Evolutionary conservation across 2,797 vertebrate species (phyloP).

Genomic region (Sebastes nivosus): DNA sequence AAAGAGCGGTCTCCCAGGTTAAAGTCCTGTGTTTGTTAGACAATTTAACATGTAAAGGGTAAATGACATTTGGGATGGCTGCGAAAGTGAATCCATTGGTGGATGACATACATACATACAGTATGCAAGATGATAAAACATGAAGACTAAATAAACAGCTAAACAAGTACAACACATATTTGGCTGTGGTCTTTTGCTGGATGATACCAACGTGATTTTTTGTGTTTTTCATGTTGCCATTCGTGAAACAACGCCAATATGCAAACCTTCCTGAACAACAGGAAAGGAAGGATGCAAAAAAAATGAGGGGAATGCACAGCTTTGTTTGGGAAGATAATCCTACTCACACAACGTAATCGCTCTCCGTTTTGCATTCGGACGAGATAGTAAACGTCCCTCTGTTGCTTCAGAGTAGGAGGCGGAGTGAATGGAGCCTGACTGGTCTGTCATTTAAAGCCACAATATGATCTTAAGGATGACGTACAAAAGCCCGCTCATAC

Average conservation of each 20-base stretch:
- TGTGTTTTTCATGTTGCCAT: not conserved
- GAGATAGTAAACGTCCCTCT: not conserved
- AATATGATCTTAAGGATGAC: not conserved
- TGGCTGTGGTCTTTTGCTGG: not conserved
- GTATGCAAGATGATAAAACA: conserved; percentile 6
- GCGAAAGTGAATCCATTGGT: not conserved
- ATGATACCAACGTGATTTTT: conserved; percentile 21
- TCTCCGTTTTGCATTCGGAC: not conserved
- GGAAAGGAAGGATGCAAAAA: not conserved
- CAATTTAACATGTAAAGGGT: too few relatives aligned
- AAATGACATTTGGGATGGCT: not conserved
- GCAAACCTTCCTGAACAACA: not conserved
- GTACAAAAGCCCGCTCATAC: conserved; percentile 5
- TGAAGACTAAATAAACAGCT: not conserved
- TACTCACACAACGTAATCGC: not conserved
- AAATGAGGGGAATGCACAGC: not conserved
- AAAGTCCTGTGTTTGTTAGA: too few relatives aligned
- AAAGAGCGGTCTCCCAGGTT: too few relatives aligned
- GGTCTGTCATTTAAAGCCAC: not conserved
- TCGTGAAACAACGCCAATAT: not conserved
- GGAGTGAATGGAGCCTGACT: not conserved
- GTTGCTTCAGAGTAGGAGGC: not conserved
- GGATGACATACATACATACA: not conserved
- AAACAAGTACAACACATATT: not conserved
- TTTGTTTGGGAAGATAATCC: conserved; percentile 1